A percentile compares a stretch with the other conserved stretches of the same genome.
phyloP scores from a whole-genome alignment of 1,140 invertebrate genomes.

The Piezodorus guildinii region DNA sequence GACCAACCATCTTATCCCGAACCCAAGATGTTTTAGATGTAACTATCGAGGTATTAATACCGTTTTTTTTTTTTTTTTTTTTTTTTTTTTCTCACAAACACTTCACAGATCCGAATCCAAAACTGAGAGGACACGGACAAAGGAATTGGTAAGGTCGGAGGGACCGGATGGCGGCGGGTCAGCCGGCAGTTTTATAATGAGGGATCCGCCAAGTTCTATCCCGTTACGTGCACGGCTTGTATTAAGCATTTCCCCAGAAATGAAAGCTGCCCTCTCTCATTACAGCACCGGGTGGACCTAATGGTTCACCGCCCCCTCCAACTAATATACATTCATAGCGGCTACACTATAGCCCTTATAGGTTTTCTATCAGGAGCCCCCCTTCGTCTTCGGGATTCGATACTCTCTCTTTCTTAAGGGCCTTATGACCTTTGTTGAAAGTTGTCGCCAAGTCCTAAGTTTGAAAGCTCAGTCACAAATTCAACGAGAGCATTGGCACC shows the following conservation, averaged over 20 bases:
- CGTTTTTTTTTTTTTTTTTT: too few species aligned
- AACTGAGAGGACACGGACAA: too few species aligned
- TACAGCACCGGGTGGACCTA: slow-evolving; percentile 21
- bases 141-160: too few species aligned
- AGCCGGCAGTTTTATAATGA: slow-evolving; percentile 6
- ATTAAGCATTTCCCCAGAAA: slow-evolving; percentile 19
- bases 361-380: not conserved
- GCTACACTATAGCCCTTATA: not conserved
- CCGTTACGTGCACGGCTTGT: slow-evolving; percentile 20
- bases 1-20: too few species aligned
- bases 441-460: not conserved
- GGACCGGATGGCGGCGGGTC: not conserved
- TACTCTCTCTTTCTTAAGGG: too few species aligned
- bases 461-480: too few species aligned
- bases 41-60: too few species aligned
- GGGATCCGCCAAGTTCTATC: not conserved
- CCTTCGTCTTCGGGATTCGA: not conserved
- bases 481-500: too few species aligned
- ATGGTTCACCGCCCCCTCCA: slow-evolving; percentile 14
- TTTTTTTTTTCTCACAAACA: too few species aligned
- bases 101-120: too few species aligned
- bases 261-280: slow-evolving; percentile 22
- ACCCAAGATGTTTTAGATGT: too few species aligned
- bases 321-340: slow-evolving; percentile 12
- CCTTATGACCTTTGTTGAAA: not conserved